Percentiles rank a stretch among this genome's conserved stretches.
Evolutionary conservation across 2,113 vertebrate genomes (phyloP).

Genomic region (Labeo catla): DNA sequence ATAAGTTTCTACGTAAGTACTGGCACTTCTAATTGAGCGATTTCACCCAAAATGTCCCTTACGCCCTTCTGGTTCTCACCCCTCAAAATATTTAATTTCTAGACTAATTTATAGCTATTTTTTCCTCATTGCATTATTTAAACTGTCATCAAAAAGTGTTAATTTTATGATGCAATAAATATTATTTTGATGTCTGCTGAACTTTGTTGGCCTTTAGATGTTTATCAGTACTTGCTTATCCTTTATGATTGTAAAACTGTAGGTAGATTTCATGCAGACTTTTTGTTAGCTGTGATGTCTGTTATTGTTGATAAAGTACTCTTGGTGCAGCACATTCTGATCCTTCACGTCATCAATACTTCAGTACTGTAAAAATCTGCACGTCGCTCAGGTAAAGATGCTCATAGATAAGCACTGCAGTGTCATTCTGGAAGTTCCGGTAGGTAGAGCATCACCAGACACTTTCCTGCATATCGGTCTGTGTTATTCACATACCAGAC

Average conservation of each 20-base stretch:
- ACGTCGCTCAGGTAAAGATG: not conserved
- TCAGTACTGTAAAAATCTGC: not conserved
- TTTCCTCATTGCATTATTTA: not conserved
- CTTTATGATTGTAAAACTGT: not conserved
- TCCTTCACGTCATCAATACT: not conserved
- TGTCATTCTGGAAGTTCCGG: not conserved
- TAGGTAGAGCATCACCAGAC: not conserved
- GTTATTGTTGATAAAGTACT: not conserved
- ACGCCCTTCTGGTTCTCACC: too few relatives aligned
- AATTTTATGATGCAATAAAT: not conserved
- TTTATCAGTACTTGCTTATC: not conserved
- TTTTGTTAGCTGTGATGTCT: not conserved
- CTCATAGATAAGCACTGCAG: not conserved
- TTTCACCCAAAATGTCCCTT: too few relatives aligned
- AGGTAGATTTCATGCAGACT: not conserved
- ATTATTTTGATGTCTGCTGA: not conserved
- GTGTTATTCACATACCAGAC: not conserved
- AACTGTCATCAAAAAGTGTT: not conserved
- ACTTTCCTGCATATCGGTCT: not conserved
- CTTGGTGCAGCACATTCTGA: not conserved
- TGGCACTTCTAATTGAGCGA: too few relatives aligned
- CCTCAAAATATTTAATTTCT: not conserved
- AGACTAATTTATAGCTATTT: not conserved
- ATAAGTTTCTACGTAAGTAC: too few relatives aligned
- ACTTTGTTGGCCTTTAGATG: not conserved